Evolutionary conservation across 2,113 vertebrate genomes (phyloP), one percentile per base, ranked within the genome.

Genomic region (Himantopus leucocephalus): DNA sequence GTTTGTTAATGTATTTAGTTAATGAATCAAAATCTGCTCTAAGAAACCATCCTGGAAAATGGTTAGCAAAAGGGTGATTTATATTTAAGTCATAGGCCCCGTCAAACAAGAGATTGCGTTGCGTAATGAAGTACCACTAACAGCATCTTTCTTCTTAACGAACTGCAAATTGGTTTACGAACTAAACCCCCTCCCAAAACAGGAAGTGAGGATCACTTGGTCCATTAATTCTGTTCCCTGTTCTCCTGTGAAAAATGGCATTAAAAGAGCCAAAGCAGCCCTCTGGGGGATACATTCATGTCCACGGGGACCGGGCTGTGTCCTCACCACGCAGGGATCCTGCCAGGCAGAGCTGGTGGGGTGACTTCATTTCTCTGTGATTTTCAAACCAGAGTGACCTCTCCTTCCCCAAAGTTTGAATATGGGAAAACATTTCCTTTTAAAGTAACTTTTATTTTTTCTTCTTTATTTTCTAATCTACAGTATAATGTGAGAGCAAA

Each of bases 111-210:
- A 68, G 58, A 85, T 55, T 70, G 37, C 7, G 1, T 48, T 85
- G 53, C 60, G 68, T 89, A 63, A 75, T 78, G 76, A 92, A 92
- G 68, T 79, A 74, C 64, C 6, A 13, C 53, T 92, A 91, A 75
- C 41, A 83, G 19, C 73, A 73, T 66, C 83, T 89, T 94, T 93
- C 82, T 78, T 94, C 39, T 58, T 78, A 91, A 94, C 23, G 17
- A 84, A 48, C 53, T 8, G 3, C 39, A 87, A 66, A 58, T 48
- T 81, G 62, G 39, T 91, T 93, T 37, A 72, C 56, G 72, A 86
- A 72, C 19, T 48, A 64, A 87, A 89, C 16, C 10, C n/a, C 10
- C 23, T 78, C 41, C 5, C 8, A 53, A 87, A 92, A 72, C 24
- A 45, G 14, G 56, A 68, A 75, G 17, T 3, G 6, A 18, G 35